Evolutionary conservation across 2,888 invertebrate species (phyloP).

Genomic region (Scaptomyza parva): DNA sequence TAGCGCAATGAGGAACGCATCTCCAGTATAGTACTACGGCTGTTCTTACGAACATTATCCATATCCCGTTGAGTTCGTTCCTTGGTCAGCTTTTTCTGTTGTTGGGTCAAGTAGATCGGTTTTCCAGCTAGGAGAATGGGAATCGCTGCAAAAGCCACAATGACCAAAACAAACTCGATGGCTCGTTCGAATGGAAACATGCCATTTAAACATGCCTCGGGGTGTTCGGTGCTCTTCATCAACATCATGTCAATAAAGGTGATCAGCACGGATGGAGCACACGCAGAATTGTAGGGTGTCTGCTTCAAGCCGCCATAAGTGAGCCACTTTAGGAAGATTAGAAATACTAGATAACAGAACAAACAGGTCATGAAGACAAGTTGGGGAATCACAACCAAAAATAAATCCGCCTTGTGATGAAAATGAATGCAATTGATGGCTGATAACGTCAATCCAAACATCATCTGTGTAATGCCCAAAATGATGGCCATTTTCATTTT

Average conservation of each 20-base stretch:
- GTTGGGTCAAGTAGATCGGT: constrained; percentile 90
- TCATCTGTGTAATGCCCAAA: constrained; percentile 96
- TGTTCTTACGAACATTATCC: constrained; percentile 4
- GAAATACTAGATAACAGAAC: constrained; percentile 94
- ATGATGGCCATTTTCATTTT: constrained; percentile 98
- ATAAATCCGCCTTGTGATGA: constrained; percentile 87
- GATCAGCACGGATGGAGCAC: constrained; percentile 91
- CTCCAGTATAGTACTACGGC: constrained; percentile 46
- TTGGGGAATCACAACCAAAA: constrained; percentile 95
- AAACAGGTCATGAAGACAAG: constrained; percentile 92
- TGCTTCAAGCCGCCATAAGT: constrained; percentile 87
- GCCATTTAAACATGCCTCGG: constrained; percentile 85
- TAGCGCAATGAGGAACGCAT: constrained; percentile 59
- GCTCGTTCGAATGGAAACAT: constrained; percentile 89
- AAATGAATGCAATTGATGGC: constrained; percentile 90
- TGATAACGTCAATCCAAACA: constrained; percentile 94
- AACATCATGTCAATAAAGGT: constrained; percentile 92
- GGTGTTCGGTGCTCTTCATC: constrained; percentile 85
- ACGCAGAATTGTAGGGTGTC: constrained; percentile 83
- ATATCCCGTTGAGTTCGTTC: constrained; percentile 27
- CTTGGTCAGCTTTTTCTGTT: constrained; percentile 76
- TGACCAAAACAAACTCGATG: constrained; percentile 91
- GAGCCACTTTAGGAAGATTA: constrained; percentile 97
- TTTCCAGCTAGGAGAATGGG: constrained; percentile 97
- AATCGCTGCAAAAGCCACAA: constrained; percentile 91